Evolutionary conservation across 2,888 invertebrate species (phyloP), one percentile per base, ranked within the genome.

Genomic region (Synanthedon myopaeformis): DNA sequence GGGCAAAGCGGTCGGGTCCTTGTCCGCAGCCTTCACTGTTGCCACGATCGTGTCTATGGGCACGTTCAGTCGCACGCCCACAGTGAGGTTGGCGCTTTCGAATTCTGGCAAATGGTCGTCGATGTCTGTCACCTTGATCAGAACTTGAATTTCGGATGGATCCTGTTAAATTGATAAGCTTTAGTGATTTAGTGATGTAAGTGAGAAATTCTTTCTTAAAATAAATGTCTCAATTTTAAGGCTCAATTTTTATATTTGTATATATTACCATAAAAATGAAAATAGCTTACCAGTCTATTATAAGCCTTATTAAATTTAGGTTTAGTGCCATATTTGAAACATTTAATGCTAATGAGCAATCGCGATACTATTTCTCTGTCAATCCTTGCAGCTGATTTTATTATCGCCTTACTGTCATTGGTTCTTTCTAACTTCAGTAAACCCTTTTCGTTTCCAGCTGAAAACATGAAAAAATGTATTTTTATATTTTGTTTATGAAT

Each of bases 31-130:
- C 60, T 89, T 89, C 3, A 94, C 72, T 0, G 90, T 91, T 0
- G 92, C 89, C 41, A 94, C 88, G 13, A 91, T 85, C 0, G 93
- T 93, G 58, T 94, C 93, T 28, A 93, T 88, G 1, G 93, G 92
- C 0, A 93, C 92, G 68, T 93, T 94, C 1, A 93, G 82, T 49
- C 93, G 88, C 0, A 94, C 93, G 1, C 94, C 94, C 5, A 94
- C 79, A 0, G 93, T 92, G 57, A 91, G 76, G 58, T 91, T 90
- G 3, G 89, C 84, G 23, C 86, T 88, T 45, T 83, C 84, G 57
- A 94, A 94, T 59, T 89, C 79, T 0, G 94, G 94, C 42, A 91
- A 72, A 68, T 94, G 94, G 61, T 94, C 94, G 62, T 94, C 94
- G 14, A 93, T 87, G 60, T 94, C 94, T 2, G 89, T 58, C 0